These are phyloP conservation scores for Galleria mellonella DNA, from an alignment of 1,140 invertebrate species.

Conservation along the genomic window DNA sequence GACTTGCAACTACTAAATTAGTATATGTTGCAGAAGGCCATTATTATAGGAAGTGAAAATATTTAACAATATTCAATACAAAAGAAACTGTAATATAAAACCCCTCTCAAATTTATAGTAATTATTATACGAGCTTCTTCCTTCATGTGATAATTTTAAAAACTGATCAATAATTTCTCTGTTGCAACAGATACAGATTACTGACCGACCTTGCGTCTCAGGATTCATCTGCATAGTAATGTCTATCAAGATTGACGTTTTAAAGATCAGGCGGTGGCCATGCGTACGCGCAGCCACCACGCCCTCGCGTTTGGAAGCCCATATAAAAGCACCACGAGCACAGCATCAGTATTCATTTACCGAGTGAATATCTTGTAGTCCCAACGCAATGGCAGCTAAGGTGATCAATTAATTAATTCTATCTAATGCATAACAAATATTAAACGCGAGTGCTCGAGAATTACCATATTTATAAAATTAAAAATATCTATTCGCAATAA, in stretches of 20 bases:
- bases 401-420: slow-evolving; percentile 18
- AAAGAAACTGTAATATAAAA: too few relatives aligned
- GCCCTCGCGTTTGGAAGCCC: slow-evolving; percentile 38
- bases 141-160: background rate
- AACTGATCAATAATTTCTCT: slow-evolving; percentile 13
- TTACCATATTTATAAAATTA: too few relatives aligned
- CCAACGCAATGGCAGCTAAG: slow-evolving; percentile 58
- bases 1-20: too few relatives aligned
- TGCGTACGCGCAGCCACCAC: slow-evolving; percentile 21
- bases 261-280: slow-evolving; percentile 49
- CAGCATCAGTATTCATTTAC: slow-evolving; percentile 45
- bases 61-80: too few relatives aligned
- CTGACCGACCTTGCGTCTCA: slow-evolving; percentile 54
- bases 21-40: too few relatives aligned
- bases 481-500: too few relatives aligned
- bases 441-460: too few relatives aligned
- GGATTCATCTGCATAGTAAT: slow-evolving; percentile 27
- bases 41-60: too few relatives aligned
- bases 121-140: too few relatives aligned
- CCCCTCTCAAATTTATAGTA: too few relatives aligned
- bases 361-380: slow-evolving; percentile 39
- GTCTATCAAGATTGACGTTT: slow-evolving; percentile 9
- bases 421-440: too few relatives aligned
- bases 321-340: slow-evolving; percentile 50
- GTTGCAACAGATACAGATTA: slow-evolving; percentile 18